Conservation (phyloP, 2,113 vertebrate genomes). For the Lethenteron camtschaticum region DNA sequence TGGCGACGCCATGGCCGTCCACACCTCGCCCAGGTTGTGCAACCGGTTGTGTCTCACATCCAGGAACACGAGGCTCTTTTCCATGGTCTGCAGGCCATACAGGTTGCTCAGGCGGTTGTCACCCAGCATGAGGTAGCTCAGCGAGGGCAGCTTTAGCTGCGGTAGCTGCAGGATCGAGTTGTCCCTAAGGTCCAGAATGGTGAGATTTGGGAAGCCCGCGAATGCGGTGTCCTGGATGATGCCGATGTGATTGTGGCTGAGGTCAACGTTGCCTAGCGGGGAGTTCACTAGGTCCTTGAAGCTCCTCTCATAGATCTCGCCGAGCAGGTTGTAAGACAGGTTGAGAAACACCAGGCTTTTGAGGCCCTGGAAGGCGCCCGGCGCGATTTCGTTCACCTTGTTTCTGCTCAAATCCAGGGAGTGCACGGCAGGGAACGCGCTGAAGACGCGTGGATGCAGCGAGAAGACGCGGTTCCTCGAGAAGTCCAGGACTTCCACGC, state of each 20-base stretch:
- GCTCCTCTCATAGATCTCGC: conserved; percentile 7
- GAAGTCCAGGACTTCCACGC: conserved; percentile 10
- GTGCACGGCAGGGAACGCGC: conserved; percentile 8
- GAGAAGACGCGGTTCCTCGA: conserved; percentile 9
- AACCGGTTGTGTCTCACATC: conserved; percentile 14
- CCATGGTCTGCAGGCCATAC: conserved; percentile 9
- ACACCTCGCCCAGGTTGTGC: conserved; percentile 7
- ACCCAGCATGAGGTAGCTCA: conserved; percentile 9
- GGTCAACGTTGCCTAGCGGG: conserved; percentile 7
- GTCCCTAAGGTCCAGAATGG: conserved; percentile 11
- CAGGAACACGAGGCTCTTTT: conserved; percentile 7
- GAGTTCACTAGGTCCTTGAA: conserved; percentile 8
- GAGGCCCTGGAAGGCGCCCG: conserved; percentile 11
- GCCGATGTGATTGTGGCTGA: conserved; percentile 14
- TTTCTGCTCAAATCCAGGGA: conserved; percentile 10
- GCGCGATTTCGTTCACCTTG: conserved; percentile 10
- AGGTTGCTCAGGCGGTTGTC: conserved; percentile 10
- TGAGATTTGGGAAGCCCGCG: conserved; percentile 7
- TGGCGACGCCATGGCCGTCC: conserved; percentile 3
- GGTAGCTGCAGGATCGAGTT: conserved; percentile 11
- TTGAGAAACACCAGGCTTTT: conserved; percentile 10
- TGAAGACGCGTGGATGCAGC: conserved; percentile 9
- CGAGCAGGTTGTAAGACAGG: conserved; percentile 14
- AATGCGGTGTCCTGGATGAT: conserved; percentile 10
- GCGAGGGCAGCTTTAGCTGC: conserved; percentile 5